Evolutionary conservation across 2,888 invertebrate species (phyloP), one percentile per base, ranked within the genome.

Genomic region (Megamerina dolium): DNA sequence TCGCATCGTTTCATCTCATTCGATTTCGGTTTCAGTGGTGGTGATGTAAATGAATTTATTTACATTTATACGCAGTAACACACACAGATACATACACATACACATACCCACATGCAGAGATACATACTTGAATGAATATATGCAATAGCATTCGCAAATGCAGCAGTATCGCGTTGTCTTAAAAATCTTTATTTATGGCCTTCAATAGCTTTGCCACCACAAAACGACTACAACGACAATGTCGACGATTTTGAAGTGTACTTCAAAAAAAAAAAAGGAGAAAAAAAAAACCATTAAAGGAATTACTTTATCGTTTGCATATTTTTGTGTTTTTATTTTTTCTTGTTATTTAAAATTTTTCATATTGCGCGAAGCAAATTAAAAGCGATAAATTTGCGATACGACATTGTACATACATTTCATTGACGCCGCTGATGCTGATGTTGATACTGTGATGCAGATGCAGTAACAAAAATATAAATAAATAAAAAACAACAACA

Each of bases 141-240:
- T 40, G n/a, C n/a, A n/a, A n/a, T n/a, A n/a, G n/a, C n/a, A n/a
- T n/a, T n/a, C n/a, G n/a, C n/a, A n/a, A n/a, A n/a, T n/a, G n/a
- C n/a, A n/a, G n/a, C n/a, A n/a, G n/a, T n/a, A n/a, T n/a, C 38
- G 43, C 41, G 43, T 48, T 51, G 48, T 45, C 51, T 43, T 41
- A n/a, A 45, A 52, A 58, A 64, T 59, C 62, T 61, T 60, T 64
- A 64, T 63, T 64, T 63, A 63, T 63, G 51, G 64, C 57, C 57
- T 57, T 59, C 64, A 63, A 63, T 64, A 64, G 61, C n/a, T n/a
- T n/a, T n/a, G 59, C 57, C 56, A 59, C 48, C 51, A 49, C 56
- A 54, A 39, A 53, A 43, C 46, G 49, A 41, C 43, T 41, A 44
- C 39, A 48, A 18, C 30, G 17, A 29, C 16, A 26, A 41, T 35